These are phyloP conservation scores for Zaprionus ghesquierei DNA, from an alignment of 1,140 invertebrate species.

Conservation along the genomic window DNA sequence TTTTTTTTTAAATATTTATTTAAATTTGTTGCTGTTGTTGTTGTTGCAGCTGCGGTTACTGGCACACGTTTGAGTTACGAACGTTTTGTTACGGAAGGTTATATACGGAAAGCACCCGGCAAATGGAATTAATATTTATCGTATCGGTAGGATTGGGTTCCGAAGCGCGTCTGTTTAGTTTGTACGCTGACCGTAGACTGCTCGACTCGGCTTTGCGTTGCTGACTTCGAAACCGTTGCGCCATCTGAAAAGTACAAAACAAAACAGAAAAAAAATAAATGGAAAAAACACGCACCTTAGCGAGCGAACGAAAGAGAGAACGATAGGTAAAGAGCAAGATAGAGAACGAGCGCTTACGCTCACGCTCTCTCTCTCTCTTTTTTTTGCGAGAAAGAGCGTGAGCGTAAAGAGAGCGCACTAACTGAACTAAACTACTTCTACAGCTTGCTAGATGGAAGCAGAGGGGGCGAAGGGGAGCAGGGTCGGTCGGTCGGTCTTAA, in stretches of 20 bases:
- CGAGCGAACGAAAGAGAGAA: constrained; percentile 35
- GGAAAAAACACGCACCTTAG: constrained; percentile 53
- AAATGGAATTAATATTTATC: constrained; percentile 6
- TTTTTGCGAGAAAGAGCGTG: constrained; percentile 1
- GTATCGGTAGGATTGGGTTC: constrained; percentile 1
- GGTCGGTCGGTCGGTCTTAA: constrained; percentile 1
- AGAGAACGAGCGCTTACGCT: constrained; percentile 9
- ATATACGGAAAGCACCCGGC: constrained; percentile 45
- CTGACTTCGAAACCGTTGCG: constrained; percentile 52
- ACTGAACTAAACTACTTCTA: constrained; percentile 59
- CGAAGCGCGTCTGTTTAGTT: constrained; percentile 56
- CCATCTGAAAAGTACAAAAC: constrained; percentile 35
- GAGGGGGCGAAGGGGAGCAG: neutral
- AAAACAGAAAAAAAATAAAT: constrained; percentile 18
- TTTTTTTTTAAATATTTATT: neutral
- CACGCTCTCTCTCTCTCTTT: neutral
- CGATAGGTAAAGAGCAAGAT: constrained; percentile 14
- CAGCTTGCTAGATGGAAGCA: neutral
- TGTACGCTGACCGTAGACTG: constrained; percentile 70
- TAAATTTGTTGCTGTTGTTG: no score
- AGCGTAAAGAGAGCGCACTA: constrained; percentile 11
- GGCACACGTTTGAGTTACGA: constrained; percentile 54
- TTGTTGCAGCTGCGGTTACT: constrained; percentile 53
- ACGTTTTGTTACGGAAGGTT: constrained; percentile 35
- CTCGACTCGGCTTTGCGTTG: constrained; percentile 49